Conservation (phyloP, 2,888 invertebrate species). For the Stenichneumon culpator region DNA sequence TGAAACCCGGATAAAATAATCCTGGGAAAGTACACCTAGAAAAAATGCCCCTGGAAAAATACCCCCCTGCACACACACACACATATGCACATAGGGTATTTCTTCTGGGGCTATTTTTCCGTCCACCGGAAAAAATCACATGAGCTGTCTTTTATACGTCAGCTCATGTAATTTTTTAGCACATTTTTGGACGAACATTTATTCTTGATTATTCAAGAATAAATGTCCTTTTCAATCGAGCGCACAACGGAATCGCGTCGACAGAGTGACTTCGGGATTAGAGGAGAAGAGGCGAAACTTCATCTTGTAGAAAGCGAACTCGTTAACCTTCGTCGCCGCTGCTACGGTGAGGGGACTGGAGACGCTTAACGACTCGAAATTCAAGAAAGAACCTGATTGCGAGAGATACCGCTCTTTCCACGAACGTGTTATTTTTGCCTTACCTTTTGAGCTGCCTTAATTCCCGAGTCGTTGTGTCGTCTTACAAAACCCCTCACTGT, state of each 20-base stretch:
- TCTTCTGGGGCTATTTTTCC: too few species aligned
- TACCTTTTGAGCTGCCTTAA: neutral
- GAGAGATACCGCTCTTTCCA: constrained; percentile 8
- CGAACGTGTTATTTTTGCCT: neutral
- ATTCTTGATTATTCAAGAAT: neutral
- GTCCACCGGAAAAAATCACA: neutral
- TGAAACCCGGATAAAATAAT: too few species aligned
- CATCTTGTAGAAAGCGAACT: constrained; percentile 49
- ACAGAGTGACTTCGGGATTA: constrained; percentile 21
- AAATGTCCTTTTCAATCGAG: constrained; percentile 18
- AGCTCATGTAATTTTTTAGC: too few species aligned
- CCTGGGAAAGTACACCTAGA: too few species aligned
- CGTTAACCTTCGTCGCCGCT: constrained; percentile 47
- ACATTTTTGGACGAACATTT: too few species aligned
- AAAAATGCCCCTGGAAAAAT: too few species aligned
- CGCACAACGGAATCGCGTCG: constrained; percentile 23
- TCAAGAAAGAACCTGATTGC: constrained; percentile 48
- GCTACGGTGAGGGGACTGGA: constrained; percentile 9
- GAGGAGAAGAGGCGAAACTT: constrained; percentile 12
- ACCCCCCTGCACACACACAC: too few species aligned
- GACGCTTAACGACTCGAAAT: constrained; percentile 38
- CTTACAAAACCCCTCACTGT: neutral
- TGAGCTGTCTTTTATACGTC: neutral
- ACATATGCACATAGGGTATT: too few species aligned
- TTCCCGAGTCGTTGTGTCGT: constrained; percentile 3